Conservation (phyloP, 2,113 vertebrate species). For the Epinephelus cyanopodus region DNA sequence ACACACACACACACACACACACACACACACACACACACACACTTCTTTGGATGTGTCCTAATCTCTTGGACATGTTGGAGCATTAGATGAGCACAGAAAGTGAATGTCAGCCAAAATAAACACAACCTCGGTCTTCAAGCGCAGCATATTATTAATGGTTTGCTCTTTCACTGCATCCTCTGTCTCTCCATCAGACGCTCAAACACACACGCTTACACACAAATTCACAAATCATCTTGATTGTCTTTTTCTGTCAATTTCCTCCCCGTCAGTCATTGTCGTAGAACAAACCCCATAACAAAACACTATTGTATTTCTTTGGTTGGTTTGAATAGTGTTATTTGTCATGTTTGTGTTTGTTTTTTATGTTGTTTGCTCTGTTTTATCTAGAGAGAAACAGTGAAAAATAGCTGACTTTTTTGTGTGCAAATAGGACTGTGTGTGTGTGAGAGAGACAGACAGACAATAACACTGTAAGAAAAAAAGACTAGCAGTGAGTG, state of each 20-base stretch:
- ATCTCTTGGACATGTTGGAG: conserved; percentile 57
- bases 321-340: conserved; percentile 10
- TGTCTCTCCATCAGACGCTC: conserved; percentile 12
- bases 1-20: conserved; percentile 1
- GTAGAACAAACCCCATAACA: conserved; percentile 1
- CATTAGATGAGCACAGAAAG: conserved; percentile 58
- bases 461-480: conserved; percentile 2
- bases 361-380: conserved; percentile 21
- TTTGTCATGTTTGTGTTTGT: conserved; percentile 19
- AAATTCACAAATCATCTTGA: not conserved
- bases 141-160: conserved; percentile 40
- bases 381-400: conserved; percentile 12
- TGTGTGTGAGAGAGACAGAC: conserved; percentile 1
- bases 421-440: not conserved
- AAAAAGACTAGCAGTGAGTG: conserved; percentile 5
- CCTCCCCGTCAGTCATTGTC: conserved; percentile 17
- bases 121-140: conserved; percentile 35
- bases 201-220: not conserved
- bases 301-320: not conserved
- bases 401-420: not conserved
- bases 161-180: conserved; percentile 27
- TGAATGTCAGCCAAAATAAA: conserved; percentile 63
- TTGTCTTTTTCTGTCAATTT: conserved; percentile 26
- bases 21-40: conserved; percentile 1
- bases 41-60: conserved; percentile 24